Percentiles rank a stretch among this genome's conserved stretches.
Evolutionary conservation across 2,797 vertebrate species (phyloP).

Genomic region (Amazonetta brasiliensis): DNA sequence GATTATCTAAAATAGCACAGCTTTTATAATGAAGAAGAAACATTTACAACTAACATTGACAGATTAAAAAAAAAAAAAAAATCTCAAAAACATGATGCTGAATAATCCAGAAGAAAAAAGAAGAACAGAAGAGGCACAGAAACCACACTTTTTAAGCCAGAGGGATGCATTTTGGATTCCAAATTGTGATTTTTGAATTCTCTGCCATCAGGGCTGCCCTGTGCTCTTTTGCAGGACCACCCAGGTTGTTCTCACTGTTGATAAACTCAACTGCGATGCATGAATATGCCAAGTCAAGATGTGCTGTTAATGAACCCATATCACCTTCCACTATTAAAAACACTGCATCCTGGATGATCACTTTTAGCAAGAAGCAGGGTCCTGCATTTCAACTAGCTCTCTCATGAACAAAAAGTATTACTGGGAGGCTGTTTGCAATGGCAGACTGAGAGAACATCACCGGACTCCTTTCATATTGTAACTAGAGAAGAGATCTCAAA

Average conservation of each 20-base stretch:
- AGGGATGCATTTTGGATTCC: neutral
- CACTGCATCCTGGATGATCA: neutral
- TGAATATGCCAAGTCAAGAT: fast-evolving
- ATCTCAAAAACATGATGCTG: neutral
- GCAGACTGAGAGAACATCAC: neutral
- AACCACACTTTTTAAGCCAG: neutral
- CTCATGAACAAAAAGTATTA: neutral
- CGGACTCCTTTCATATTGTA: neutral
- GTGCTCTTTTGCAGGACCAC: fast-evolving
- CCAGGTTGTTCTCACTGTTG: fast-evolving
- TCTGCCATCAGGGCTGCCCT: neutral
- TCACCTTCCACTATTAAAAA: neutral
- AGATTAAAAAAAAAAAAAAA: neutral
- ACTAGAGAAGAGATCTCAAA: neutral
- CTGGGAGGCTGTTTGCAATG: neutral
- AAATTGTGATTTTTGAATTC: neutral
- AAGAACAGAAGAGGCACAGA: neutral
- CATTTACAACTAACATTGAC: fast-evolving
- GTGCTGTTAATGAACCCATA: fast-evolving
- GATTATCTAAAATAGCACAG: neutral
- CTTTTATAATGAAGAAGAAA: neutral
- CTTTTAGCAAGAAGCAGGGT: neutral
- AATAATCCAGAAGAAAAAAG: neutral
- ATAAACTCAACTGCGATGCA: neutral
- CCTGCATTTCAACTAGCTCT: neutral